These are phyloP conservation scores for Drosophila aldrichi DNA, from an alignment of 2,888 invertebrate genomes.

Conservation along the genomic window DNA sequence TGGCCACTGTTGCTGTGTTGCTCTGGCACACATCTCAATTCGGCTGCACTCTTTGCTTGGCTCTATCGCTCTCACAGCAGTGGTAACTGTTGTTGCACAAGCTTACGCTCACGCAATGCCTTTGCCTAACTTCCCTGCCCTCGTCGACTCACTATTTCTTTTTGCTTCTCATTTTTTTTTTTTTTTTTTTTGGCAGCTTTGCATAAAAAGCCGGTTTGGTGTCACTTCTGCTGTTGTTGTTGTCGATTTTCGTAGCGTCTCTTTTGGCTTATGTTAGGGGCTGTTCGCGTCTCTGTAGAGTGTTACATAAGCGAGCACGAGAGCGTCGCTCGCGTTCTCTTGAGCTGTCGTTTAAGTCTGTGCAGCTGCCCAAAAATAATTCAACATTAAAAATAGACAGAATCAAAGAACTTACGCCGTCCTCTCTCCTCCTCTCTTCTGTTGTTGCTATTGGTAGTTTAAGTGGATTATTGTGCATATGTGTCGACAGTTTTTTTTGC, in stretches of 20 bases:
- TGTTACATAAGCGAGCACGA: slow-evolving; percentile 52
- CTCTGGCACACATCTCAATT: background rate
- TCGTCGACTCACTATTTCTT: background rate
- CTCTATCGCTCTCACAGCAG: slow-evolving; percentile 3
- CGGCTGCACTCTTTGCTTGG: slow-evolving; percentile 24
- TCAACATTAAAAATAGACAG: slow-evolving; percentile 44
- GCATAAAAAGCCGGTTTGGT: slow-evolving; percentile 76
- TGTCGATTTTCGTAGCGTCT: slow-evolving; percentile 21
- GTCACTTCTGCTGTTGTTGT: slow-evolving; percentile 19
- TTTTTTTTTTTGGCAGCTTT: slow-evolving; percentile 67
- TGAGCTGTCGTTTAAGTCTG: slow-evolving; percentile 12
- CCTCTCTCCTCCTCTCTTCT: background rate
- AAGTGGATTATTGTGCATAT: slow-evolving; percentile 68
- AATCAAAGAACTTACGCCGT: slow-evolving; percentile 19
- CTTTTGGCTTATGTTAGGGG: slow-evolving; percentile 61
- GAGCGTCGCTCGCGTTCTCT: background rate
- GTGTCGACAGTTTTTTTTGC: slow-evolving; percentile 36
- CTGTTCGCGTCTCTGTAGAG: slow-evolving; percentile 56
- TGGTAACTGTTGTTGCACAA: slow-evolving; percentile 65
- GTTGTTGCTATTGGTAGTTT: slow-evolving; percentile 26
- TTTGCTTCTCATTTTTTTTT: too few relatives aligned
- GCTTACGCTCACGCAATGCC: slow-evolving; percentile 72
- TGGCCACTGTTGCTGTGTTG: slow-evolving; percentile 51
- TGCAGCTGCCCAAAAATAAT: slow-evolving; percentile 51
- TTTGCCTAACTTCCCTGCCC: slow-evolving; percentile 1